A percentile compares a stretch with the other conserved stretches of the same genome.
Conservation (phyloP, 1,140 invertebrate genomes). For the Brachionus calyciflorus region DNA sequence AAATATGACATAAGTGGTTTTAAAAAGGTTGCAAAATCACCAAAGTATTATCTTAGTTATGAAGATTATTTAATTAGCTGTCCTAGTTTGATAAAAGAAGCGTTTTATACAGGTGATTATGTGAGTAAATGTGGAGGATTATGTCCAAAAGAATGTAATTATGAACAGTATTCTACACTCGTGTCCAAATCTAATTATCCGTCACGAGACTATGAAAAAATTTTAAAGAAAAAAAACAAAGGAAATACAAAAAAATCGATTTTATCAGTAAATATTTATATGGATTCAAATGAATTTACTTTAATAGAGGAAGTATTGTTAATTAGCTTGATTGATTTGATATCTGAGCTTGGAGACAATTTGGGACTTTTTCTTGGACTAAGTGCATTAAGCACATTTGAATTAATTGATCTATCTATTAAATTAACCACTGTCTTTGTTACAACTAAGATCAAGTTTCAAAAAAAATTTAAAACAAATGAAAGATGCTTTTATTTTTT, state of each 20-base stretch:
- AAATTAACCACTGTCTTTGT: not conserved
- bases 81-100: constrained; percentile 25
- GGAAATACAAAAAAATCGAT: not conserved
- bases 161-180: not conserved
- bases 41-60: constrained; percentile 15
- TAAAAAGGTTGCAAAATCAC: not conserved
- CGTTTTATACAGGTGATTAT: constrained; percentile 32
- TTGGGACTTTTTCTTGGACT: constrained; percentile 33
- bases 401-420: not conserved
- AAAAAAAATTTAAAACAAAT: too few species aligned
- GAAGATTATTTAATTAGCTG: constrained; percentile 30
- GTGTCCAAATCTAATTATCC: constrained; percentile 29
- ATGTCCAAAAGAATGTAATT: constrained; percentile 22
- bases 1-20: constrained; percentile 27
- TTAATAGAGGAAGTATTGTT: constrained; percentile 16
- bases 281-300: constrained; percentile 6
- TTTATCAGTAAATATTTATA: constrained; percentile 33
- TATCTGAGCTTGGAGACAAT: constrained; percentile 33
- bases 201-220: not conserved
- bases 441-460: not conserved
- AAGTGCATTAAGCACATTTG: constrained; percentile 43
- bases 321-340: constrained; percentile 28
- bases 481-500: too few species aligned
- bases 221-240: not conserved
- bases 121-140: not conserved